Conservation (phyloP, 2,113 vertebrate genomes). For the Stegostoma tigrinum region DNA sequence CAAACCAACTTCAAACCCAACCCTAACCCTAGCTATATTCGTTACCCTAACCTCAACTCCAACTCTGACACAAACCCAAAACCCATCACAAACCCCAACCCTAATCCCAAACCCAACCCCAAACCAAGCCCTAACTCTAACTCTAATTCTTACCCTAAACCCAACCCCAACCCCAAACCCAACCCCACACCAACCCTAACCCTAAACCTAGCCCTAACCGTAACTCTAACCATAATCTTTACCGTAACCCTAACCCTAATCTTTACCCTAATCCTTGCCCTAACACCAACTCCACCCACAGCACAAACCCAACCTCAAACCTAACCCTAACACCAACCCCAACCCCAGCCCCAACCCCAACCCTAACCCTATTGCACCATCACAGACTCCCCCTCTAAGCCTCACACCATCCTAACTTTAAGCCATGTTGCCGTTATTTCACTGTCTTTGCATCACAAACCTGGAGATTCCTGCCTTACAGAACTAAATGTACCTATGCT, state of each 20-base stretch:
- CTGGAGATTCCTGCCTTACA: neutral
- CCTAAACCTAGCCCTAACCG: no score
- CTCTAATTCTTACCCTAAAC: neutral
- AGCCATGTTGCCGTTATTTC: neutral
- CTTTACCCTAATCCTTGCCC: no score
- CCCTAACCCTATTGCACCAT: no score
- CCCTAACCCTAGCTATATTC: no score
- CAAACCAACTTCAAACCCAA: no score
- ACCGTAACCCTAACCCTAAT: neutral
- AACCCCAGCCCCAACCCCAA: neutral
- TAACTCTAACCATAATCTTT: neutral
- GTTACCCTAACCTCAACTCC: no score
- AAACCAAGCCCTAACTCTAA: neutral
- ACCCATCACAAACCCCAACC: no score
- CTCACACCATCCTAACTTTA: no score
- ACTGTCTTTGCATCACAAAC: neutral
- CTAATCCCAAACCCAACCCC: neutral
- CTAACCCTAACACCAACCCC: neutral
- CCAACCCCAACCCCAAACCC: neutral
- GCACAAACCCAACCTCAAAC: neutral
- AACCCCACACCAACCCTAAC: neutral
- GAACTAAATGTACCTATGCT: neutral
- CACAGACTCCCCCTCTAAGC: no score
- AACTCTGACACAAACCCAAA: no score
- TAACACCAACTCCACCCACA: neutral